Percentiles rank a stretch among this genome's conserved stretches.
phyloP scores from a whole-genome alignment of 1,140 invertebrate species.

The Babylonia areolata region DNA sequence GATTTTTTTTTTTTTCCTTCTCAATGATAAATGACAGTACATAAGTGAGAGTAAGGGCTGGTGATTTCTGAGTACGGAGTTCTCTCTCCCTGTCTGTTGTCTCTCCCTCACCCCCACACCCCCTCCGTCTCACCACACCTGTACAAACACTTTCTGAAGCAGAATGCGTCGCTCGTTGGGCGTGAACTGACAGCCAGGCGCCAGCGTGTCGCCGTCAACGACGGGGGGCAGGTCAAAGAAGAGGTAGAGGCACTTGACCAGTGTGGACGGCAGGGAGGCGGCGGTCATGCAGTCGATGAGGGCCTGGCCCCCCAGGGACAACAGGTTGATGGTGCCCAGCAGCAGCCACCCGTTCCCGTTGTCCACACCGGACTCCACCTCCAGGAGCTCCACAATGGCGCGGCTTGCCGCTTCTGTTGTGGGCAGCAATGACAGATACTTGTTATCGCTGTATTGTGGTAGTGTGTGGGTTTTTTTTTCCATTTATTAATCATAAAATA shows the following conservation, averaged over 20 bases:
- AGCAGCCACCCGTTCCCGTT: constrained; percentile 98
- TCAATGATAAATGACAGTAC: no score
- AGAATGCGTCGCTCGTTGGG: constrained; percentile 92
- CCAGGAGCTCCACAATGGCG: constrained; percentile 96
- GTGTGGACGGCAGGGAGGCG: constrained; percentile 94
- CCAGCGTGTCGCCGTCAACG: constrained; percentile 82
- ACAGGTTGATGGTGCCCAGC: constrained; percentile 89
- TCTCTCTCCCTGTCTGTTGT: no score
- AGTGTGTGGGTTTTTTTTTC: no score
- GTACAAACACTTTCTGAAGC: constrained; percentile 97
- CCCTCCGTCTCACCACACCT: constrained; percentile 79
- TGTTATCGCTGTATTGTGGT: no score
- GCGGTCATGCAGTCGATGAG: constrained; percentile 89
- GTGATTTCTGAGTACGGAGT: no score
- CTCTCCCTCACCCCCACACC: neutral
- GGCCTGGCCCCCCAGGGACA: constrained; percentile 82
- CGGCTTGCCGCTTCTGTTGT: constrained; percentile 92
- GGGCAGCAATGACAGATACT: no score
- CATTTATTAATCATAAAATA: no score
- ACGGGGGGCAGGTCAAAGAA: constrained; percentile 95
- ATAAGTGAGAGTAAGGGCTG: no score
- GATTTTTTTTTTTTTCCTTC: no score
- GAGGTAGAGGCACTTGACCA: constrained; percentile 98
- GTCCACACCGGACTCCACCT: constrained; percentile 87
- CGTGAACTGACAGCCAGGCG: constrained; percentile 87